Evolutionary conservation across 2,888 invertebrate genomes (phyloP).

Genomic region (Pterobdella sp.): DNA sequence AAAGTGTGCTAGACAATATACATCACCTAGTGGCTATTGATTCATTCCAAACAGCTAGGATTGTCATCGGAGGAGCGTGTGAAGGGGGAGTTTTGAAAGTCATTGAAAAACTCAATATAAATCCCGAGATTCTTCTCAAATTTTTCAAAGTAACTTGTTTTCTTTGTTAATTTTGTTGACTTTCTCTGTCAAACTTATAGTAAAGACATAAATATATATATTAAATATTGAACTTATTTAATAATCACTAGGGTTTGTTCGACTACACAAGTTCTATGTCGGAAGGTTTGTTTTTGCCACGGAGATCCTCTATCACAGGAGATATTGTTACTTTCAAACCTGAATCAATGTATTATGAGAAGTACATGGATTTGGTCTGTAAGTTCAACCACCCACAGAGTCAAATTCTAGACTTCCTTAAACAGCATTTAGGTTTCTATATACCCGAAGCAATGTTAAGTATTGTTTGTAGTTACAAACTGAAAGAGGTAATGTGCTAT

Average conservation of each 20-base stretch:
- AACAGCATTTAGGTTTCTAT: conserved; percentile 56
- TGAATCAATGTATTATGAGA: conserved; percentile 56
- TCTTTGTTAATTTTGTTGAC: background rate
- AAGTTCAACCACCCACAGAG: conserved; percentile 51
- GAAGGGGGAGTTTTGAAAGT: conserved; percentile 9
- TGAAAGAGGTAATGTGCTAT: conserved; percentile 61
- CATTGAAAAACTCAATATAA: background rate
- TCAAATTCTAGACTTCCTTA: conserved; percentile 57
- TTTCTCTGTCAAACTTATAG: background rate
- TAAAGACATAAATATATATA: no score
- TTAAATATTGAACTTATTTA: no score
- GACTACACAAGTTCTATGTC: background rate
- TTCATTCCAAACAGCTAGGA: conserved; percentile 59
- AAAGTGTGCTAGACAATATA: conserved; percentile 40
- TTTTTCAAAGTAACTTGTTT: conserved; percentile 17
- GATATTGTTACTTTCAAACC: conserved; percentile 37
- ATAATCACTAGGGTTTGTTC: conserved; percentile 6
- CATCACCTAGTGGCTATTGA: conserved; percentile 59
- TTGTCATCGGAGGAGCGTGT: conserved; percentile 53
- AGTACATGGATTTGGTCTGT: conserved; percentile 61
- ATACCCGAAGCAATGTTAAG: conserved; percentile 59
- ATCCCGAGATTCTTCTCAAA: conserved; percentile 5
- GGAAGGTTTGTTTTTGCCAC: background rate
- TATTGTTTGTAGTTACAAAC: conserved; percentile 60
- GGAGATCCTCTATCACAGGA: conserved; percentile 7